phyloP scores from a whole-genome alignment of 2,888 invertebrate species.

The Eristalinus sepulchralis region DNA sequence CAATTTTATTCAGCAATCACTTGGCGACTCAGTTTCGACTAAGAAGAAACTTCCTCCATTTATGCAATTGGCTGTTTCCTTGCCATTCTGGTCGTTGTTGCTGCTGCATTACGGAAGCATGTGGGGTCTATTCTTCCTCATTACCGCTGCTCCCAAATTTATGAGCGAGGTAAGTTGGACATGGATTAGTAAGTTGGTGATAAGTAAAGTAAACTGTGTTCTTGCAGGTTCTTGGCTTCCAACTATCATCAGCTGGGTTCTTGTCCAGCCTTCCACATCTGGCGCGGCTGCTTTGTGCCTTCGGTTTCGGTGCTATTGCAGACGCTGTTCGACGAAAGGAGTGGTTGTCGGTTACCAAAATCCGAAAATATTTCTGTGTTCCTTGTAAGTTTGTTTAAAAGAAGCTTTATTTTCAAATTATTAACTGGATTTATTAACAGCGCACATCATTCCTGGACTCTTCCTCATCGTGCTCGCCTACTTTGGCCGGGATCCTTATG shows the following conservation, averaged over 20 bases:
- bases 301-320: constrained; percentile 87
- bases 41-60: constrained; percentile 86
- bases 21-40: constrained; percentile 83
- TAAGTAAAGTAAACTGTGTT: not conserved
- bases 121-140: constrained; percentile 89
- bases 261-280: constrained; percentile 87
- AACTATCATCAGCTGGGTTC: constrained; percentile 86
- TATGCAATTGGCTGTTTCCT: constrained; percentile 83
- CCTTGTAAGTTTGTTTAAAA: constrained; percentile 82
- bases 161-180: constrained; percentile 83
- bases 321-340: constrained; percentile 83
- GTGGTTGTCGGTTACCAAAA: constrained; percentile 82
- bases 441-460: constrained; percentile 83
- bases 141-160: constrained; percentile 89
- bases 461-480: constrained; percentile 83
- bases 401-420: constrained; percentile 73
- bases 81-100: constrained; percentile 86
- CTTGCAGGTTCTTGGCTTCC: constrained; percentile 84
- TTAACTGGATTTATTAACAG: constrained; percentile 75
- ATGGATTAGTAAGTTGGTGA: rapidly evolving
- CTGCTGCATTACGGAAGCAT: constrained; percentile 88
- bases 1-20: constrained; percentile 84
- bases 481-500: constrained; percentile 84
- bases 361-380: constrained; percentile 85
- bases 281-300: constrained; percentile 86